Base-by-base conservation (phyloP, 92 coral and sea anemone genomes). In the Chrysogorgia sp. region DNA sequence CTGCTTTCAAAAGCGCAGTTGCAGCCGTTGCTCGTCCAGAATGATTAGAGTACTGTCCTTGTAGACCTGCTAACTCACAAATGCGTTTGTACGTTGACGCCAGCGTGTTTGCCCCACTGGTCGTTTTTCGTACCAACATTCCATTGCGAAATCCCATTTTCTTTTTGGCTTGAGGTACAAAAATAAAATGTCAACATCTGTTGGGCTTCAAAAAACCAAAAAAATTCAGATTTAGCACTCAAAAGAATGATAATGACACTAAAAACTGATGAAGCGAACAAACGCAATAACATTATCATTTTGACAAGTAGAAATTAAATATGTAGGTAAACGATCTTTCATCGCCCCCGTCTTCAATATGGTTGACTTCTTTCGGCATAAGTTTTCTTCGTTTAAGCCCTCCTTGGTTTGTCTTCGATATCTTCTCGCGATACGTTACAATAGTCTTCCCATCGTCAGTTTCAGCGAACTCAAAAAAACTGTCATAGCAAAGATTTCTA, bases 271-370 rank as follows among this genome's bases (percentile, higher is more conserved):
- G n/a, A n/a, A n/a, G n/a, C n/a, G n/a, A n/a, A 6, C n/a, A 17
- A 17, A 26, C 60, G 23, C 22, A 58, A 4, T 58, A 24, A 2
- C 23, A 58, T 58, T 58, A 58, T 34, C 64, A 58, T 24, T 58
- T 58, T 58, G 64, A 58, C 31, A 58, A 23, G 64, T 58, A 58
- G 64, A 58, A 58, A 24, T 58, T 60, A 23, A 60, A 60, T 60
- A 60, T 25, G 15, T 8, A 60, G 3, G 40, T 60, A 60, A 60
- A 60, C 14, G 66, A 60, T 25, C n/a, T 60, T 2, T 17, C n/a
- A 29, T 60, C 66, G 1, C 15, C 2, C 19, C 66, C 66, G 33
- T 60, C 66, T 60, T 60, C 66, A 24, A 60, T 60, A 29, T 60
- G 66, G 1, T 26, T 60, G 1, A 60, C 66, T 60, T 60, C 66